A percentile compares a stretch with the other conserved stretches of the same genome.
Conservation (phyloP, 2,888 invertebrate species). For the Cacoxenus indagator region DNA sequence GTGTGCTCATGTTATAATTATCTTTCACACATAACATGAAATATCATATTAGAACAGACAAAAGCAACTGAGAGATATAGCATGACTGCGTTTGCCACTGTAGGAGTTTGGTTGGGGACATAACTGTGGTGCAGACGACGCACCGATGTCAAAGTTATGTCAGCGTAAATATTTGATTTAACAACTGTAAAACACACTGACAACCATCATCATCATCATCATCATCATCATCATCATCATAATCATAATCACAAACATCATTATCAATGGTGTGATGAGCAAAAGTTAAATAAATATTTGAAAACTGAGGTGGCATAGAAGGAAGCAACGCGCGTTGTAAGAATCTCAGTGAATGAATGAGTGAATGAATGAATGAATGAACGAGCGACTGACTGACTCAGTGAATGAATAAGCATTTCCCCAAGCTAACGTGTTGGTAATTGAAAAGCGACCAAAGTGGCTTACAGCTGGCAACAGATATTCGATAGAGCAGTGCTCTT, state of each 20-base stretch:
- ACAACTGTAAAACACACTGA: slow-evolving; percentile 25
- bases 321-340: slow-evolving; percentile 35
- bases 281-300: slow-evolving; percentile 55
- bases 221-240: slow-evolving; percentile 7
- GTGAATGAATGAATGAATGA: neutral
- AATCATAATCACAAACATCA: neutral
- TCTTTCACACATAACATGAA: slow-evolving; percentile 47
- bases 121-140: no score
- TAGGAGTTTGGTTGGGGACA: no score
- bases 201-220: slow-evolving; percentile 27
- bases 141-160: slow-evolving; percentile 58
- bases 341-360: neutral
- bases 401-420: neutral
- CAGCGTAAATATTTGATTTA: slow-evolving; percentile 55
- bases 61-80: slow-evolving; percentile 36
- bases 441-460: slow-evolving; percentile 39
- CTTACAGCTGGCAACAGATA: neutral
- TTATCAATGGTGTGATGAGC: slow-evolving; percentile 37
- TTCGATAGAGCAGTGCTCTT: neutral
- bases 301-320: neutral
- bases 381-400: slow-evolving; percentile 23
- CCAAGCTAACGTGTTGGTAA: slow-evolving; percentile 47
- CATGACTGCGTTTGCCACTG: slow-evolving; percentile 13
- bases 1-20: slow-evolving; percentile 54
- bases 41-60: slow-evolving; percentile 21